Base-by-base conservation (phyloP, 1,140 invertebrate genomes). In the Drosophila lowei region DNA sequence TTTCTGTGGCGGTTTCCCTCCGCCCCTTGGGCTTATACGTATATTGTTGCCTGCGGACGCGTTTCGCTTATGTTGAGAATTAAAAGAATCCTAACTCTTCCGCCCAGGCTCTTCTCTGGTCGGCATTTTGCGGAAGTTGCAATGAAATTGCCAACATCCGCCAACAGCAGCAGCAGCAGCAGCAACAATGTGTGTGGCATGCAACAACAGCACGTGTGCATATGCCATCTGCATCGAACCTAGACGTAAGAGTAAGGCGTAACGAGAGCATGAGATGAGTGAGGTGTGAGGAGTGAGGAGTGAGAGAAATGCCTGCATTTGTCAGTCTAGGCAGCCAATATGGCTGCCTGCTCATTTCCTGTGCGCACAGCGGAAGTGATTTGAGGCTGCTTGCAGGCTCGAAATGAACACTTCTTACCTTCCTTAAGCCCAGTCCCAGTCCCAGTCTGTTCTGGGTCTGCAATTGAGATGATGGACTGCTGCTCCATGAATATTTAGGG, bases 1-100 rank as follows among this genome's bases (percentile, higher is more conserved):
- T 63, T 49, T 70, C 34, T 48, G 46, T 48, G 11, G 67, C 56
- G 77, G 77, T 67, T 73, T 73, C 11, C 30, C 16, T 7, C 34
- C 34, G 1, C 34, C 11, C 34, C 11, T 5, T 3, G 4, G 3
- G 3, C 4, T 68, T 48, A 23, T 67, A 48, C 9, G 34, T 13
- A 38, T 13, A 73, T 85, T 71, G 77, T 79, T 48, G 77, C 81
- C 68, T 62, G 72, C 62, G 64, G 68, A 61, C 48, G 61, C 57
- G 42, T 66, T 63, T 73, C 76, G 66, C 81, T 66, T 86, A 71
- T 77, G 81, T 63, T 74, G 43, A 67, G 76, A 86, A 86, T 85
- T 86, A 86, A 85, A 80, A 86, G 68, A 74, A 86, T 62, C 73
- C 85, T 80, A 77, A 85, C 73, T 86, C 80, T 85, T 85, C 80